Conservation (phyloP, 2,113 vertebrate species). For the Pardalotus punctatus region DNA sequence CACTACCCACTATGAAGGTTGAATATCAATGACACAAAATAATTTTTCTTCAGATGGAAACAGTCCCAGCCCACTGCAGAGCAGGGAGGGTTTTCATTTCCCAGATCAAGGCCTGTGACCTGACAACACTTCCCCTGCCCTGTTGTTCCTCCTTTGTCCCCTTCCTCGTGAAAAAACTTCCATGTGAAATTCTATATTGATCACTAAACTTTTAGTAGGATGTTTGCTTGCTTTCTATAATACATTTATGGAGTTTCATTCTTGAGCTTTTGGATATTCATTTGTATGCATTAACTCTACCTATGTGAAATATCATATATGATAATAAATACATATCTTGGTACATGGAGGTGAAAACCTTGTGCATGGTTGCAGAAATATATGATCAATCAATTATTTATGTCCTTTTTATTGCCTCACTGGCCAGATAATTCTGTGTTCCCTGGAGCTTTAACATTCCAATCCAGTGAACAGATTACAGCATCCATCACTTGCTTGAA, state of each 20-base stretch:
- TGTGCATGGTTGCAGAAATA: neutral
- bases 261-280: neutral
- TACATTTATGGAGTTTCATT: neutral
- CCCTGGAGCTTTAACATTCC: neutral
- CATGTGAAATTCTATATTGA: neutral
- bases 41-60: neutral
- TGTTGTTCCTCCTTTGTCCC: neutral
- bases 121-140: neutral
- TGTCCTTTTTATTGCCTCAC: neutral
- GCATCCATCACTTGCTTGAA: conserved; percentile 26
- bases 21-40: neutral
- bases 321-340: neutral
- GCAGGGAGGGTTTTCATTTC: neutral
- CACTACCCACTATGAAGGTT: neutral
- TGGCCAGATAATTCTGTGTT: neutral
- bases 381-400: conserved; percentile 29
- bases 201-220: neutral
- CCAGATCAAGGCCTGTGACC: neutral
- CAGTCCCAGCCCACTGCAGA: neutral
- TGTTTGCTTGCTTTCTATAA: neutral
- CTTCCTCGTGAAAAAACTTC: neutral
- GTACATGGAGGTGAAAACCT: neutral
- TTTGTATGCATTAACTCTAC: neutral
- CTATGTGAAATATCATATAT: neutral
- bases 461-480: conserved; percentile 12